These are phyloP conservation scores for Macrosiphum euphorbiae DNA, from an alignment of 2,888 invertebrate genomes.

Conservation along the genomic window DNA sequence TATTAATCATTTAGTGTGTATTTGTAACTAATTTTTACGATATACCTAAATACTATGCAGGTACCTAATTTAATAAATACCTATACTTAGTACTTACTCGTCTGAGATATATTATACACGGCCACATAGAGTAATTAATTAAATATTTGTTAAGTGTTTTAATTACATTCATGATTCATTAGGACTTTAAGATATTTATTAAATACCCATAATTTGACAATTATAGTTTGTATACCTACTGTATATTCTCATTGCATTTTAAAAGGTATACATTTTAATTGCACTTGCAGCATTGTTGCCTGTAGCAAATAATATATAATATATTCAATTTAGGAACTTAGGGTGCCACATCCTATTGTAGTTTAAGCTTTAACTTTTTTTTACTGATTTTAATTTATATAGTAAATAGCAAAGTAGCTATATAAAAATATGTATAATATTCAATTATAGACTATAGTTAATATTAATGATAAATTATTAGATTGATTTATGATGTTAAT, in stretches of 20 bases:
- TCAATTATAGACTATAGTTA: not conserved
- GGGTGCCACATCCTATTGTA: not conserved
- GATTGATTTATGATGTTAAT: not conserved
- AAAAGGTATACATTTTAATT: not conserved
- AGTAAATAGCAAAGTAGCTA: not conserved
- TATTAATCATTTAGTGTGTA: not conserved
- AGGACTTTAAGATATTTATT: too few species aligned
- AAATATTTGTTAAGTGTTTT: not conserved
- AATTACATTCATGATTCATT: too few species aligned
- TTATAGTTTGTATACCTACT: not conserved
- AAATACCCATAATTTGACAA: not conserved
- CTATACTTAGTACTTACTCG: too few species aligned
- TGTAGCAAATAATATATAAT: not conserved
- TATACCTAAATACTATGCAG: not conserved
- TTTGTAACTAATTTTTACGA: not conserved
- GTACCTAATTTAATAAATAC: not conserved
- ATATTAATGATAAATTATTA: not conserved
- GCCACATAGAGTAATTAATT: not conserved
- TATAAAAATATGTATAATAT: not conserved
- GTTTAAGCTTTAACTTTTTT: not conserved
- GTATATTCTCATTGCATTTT: not conserved
- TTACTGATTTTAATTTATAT: not conserved
- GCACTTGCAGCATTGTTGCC: not conserved
- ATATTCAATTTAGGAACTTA: not conserved
- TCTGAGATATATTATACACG: not conserved